A percentile compares a stretch with the other conserved stretches of the same genome.
Conservation (phyloP, 2,113 vertebrate species). For the Ceyx margarethae region DNA sequence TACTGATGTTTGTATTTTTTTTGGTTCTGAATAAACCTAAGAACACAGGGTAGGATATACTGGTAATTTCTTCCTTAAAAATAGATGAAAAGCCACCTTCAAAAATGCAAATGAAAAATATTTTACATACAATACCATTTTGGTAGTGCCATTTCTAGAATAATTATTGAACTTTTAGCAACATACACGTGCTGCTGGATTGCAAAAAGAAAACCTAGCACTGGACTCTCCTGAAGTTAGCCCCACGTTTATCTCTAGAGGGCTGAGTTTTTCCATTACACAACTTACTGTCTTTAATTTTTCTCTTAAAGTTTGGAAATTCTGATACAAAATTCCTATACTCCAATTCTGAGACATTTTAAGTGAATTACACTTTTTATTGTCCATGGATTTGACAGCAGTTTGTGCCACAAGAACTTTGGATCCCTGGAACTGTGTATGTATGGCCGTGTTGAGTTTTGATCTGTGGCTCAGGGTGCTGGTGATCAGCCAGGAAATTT, state of each 20-base stretch:
- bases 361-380: not conserved
- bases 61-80: not conserved
- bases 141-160: not conserved
- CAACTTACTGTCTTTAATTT: not conserved
- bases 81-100: not conserved
- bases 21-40: not conserved
- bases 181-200: not conserved
- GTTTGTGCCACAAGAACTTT: not conserved
- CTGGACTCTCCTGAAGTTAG: not conserved
- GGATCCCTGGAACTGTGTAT: not conserved
- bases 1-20: conserved; percentile 29
- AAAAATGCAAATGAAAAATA: not conserved
- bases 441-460: not conserved
- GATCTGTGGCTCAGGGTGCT: fast-evolving
- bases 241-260: not conserved
- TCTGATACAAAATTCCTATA: not conserved
- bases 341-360: not conserved
- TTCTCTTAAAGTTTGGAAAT: not conserved
- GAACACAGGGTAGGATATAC: not conserved
- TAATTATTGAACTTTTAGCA: not conserved
- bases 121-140: not conserved
- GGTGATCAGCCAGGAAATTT: not conserved
- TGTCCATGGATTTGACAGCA: not conserved
- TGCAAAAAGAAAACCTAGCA: not conserved
- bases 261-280: not conserved